phyloP scores from a whole-genome alignment of 2,888 invertebrate species.

The Harpagoxenus sublaevis region DNA sequence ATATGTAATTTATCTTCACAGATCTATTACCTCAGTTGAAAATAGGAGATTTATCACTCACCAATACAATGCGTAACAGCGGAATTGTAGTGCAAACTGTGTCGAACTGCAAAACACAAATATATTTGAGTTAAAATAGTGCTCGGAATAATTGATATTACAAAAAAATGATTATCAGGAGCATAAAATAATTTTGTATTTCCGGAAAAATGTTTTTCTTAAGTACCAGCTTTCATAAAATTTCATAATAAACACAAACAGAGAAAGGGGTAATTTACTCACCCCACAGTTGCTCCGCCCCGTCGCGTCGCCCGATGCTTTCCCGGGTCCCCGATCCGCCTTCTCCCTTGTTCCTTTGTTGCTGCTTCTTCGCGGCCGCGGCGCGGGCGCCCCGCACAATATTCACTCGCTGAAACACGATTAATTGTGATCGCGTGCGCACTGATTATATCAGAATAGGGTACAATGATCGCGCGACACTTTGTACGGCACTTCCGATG shows the following conservation, averaged over 20 bases:
- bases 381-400: background rate
- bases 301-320: background rate
- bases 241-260: background rate
- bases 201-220: background rate
- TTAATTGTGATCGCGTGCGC: slow-evolving; percentile 10
- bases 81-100: background rate
- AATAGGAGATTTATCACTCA: background rate
- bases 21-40: background rate
- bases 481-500: background rate
- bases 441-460: slow-evolving; percentile 4
- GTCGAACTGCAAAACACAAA: background rate
- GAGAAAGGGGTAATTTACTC: background rate
- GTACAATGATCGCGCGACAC: slow-evolving; percentile 7
- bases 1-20: background rate
- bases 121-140: background rate
- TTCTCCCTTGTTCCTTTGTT: background rate
- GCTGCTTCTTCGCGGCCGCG: background rate
- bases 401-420: background rate
- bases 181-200: background rate
- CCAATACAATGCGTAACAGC: background rate
- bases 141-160: background rate
- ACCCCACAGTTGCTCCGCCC: background rate
- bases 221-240: background rate
- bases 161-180: background rate
- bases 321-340: too few species aligned